These are phyloP conservation scores for Melanogrammus aeglefinus DNA, from an alignment of 2,797 vertebrate genomes.

Conservation along the genomic window DNA sequence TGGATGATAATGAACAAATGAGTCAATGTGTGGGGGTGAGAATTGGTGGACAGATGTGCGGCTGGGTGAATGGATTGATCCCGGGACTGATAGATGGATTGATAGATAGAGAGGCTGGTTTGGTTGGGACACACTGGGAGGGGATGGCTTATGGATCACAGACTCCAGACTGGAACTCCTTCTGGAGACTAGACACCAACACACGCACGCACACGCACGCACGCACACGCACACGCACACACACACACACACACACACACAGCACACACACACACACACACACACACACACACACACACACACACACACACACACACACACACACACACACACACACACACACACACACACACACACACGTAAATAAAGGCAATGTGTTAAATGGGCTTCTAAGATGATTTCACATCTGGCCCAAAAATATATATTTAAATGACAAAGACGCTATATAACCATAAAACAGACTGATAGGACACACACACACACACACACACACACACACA, in stretches of 20 bases:
- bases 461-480: constrained; percentile 20
- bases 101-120: too few relatives aligned
- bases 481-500: background rate
- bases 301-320: background rate
- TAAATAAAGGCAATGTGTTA: background rate
- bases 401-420: too few relatives aligned
- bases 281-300: constrained; percentile 1
- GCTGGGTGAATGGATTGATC: too few relatives aligned
- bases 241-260: background rate
- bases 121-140: too few relatives aligned
- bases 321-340: constrained; percentile 1
- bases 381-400: too few relatives aligned
- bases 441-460: background rate
- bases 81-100: too few relatives aligned
- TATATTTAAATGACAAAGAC: too few relatives aligned
- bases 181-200: background rate
- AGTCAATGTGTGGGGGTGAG: too few relatives aligned
- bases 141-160: too few relatives aligned
- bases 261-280: background rate
- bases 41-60: too few relatives aligned
- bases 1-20: too few relatives aligned
- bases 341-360: background rate
- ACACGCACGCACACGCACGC: background rate
- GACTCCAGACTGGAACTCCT: too few relatives aligned
- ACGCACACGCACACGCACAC: background rate